Percentiles rank a stretch among this genome's conserved stretches.
These are phyloP conservation scores for Sarcophaga caerulescens DNA, from an alignment of 2,888 invertebrate species.

Conservation along the genomic window DNA sequence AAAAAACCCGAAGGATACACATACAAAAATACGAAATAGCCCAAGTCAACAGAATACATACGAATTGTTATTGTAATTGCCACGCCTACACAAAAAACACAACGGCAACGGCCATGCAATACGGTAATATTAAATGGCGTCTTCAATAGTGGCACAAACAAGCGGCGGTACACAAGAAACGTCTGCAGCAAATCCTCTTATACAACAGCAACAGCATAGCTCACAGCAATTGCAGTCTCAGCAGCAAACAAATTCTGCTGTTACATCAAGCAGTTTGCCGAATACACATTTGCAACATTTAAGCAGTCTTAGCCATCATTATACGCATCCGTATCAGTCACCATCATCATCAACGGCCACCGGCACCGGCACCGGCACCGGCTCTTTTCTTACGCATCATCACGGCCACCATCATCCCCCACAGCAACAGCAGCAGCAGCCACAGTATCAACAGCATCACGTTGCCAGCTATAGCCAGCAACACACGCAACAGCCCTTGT, in stretches of 20 bases:
- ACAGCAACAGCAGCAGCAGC: constrained; percentile 70
- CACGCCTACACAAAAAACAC: constrained; percentile 31
- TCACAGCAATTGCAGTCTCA: constrained; percentile 51
- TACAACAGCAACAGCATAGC: constrained; percentile 70
- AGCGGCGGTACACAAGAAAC: constrained; percentile 78
- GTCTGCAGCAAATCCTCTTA: constrained; percentile 72
- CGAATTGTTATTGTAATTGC: constrained; percentile 1
- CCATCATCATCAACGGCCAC: constrained; percentile 68
- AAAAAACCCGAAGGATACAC: constrained; percentile 69
- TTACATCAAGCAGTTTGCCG: constrained; percentile 73
- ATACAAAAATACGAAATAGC: constrained; percentile 26
- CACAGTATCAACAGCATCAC: constrained; percentile 70
- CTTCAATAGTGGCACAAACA: constrained; percentile 80
- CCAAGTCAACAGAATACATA: neutral
- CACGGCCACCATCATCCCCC: constrained; percentile 70
- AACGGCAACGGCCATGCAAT: constrained; percentile 76
- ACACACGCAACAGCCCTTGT: constrained; percentile 75
- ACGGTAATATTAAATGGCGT: constrained; percentile 80
- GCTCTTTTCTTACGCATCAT: constrained; percentile 70
- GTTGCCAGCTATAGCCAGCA: constrained; percentile 68
- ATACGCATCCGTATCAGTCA: constrained; percentile 72
- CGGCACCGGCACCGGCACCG: neutral
- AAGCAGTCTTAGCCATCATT: constrained; percentile 78
- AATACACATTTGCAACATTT: constrained; percentile 79
- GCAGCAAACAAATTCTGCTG: constrained; percentile 60